Conservation (phyloP, 2,113 vertebrate species). For the Calyptommatus sinebrachiatus region DNA sequence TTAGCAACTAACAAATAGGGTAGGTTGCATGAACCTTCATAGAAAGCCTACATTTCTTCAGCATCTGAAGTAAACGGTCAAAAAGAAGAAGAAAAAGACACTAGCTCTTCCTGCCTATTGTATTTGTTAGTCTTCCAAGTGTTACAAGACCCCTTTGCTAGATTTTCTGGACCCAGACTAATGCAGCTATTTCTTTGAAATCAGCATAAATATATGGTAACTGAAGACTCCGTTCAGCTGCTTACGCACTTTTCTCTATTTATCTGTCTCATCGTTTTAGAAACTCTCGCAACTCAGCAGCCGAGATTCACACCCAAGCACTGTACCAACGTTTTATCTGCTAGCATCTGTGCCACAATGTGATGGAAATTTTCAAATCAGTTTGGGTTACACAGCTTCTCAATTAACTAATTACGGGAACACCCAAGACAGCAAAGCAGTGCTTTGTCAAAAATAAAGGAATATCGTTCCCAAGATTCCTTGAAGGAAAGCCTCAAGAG, state of each 20-base stretch:
- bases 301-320: not conserved
- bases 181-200: not conserved
- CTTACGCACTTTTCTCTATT: too few relatives aligned
- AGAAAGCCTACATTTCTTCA: too few relatives aligned
- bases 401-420: not conserved
- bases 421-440: not conserved
- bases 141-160: too few relatives aligned
- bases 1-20: too few relatives aligned
- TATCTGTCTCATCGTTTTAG: not conserved
- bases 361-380: not conserved
- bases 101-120: too few relatives aligned
- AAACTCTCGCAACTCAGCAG: not conserved
- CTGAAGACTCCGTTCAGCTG: not conserved
- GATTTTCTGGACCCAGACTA: too few relatives aligned
- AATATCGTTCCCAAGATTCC: not conserved
- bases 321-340: not conserved
- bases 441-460: not conserved
- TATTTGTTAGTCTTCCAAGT: too few relatives aligned
- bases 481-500: constrained; percentile 4
- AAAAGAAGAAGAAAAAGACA: too few relatives aligned
- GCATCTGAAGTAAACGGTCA: too few relatives aligned
- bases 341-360: not conserved
- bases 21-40: too few relatives aligned
- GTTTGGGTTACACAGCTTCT: not conserved
- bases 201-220: not conserved